Conservation (phyloP, 2,113 vertebrate species). For the Dicrurus megarhynchus region DNA sequence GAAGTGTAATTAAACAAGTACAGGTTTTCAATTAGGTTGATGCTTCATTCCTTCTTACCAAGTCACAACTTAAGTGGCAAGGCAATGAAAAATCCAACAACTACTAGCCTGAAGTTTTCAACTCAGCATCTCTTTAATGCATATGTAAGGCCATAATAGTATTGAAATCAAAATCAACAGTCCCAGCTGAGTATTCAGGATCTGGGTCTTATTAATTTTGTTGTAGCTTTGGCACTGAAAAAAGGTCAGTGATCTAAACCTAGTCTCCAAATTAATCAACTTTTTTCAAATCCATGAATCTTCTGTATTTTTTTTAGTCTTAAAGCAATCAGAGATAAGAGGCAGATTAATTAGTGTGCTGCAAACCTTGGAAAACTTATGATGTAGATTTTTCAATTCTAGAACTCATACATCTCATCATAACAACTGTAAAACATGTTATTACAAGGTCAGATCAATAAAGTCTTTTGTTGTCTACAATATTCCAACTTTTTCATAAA, state of each 20-base stretch:
- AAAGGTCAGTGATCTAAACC: not conserved
- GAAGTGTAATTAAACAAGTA: not conserved
- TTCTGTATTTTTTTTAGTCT: not conserved
- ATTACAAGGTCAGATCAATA: not conserved
- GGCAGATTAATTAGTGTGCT: not conserved
- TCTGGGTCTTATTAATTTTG: not conserved
- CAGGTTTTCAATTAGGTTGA: not conserved
- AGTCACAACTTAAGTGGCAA: not conserved
- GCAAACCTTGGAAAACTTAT: not conserved
- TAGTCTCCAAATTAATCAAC: not conserved
- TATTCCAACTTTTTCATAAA: not conserved
- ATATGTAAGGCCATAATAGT: rapidly evolving
- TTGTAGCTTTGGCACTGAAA: not conserved
- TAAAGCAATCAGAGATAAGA: not conserved
- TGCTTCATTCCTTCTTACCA: not conserved
- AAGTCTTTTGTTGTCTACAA: not conserved
- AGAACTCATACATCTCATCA: not conserved
- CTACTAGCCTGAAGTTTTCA: not conserved
- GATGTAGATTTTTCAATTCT: not conserved
- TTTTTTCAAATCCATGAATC: not conserved
- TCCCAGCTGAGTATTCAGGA: not conserved
- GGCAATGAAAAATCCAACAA: not conserved
- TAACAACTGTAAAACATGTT: not conserved
- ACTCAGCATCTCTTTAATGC: not conserved
- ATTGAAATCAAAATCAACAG: not conserved